phyloP scores from a whole-genome alignment of 1,140 invertebrate species.

The Drosophila kepulauana region DNA sequence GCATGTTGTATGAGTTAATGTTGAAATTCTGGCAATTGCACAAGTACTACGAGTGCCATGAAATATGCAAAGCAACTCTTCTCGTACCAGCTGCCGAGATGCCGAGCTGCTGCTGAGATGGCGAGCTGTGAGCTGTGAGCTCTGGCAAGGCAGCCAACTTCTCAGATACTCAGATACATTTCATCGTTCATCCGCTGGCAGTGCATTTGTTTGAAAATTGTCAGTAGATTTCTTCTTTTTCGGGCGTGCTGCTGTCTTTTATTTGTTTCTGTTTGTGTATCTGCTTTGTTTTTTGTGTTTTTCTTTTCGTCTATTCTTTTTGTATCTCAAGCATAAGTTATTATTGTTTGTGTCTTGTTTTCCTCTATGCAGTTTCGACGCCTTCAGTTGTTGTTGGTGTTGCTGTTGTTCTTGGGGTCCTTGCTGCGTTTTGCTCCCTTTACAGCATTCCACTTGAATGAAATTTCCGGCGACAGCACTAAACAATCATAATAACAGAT shows the following conservation, averaged over 20 bases:
- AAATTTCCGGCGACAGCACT: conserved; percentile 81
- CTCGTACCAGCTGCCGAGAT: conserved; percentile 39
- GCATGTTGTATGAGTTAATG: conserved; percentile 71
- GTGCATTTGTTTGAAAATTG: conserved; percentile 46
- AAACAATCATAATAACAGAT: conserved; percentile 82
- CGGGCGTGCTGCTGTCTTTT: conserved; percentile 21
- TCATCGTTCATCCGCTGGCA: conserved; percentile 31
- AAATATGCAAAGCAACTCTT: conserved; percentile 78
- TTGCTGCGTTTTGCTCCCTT: conserved; percentile 19
- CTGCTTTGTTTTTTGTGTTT: background rate
- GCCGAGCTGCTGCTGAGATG: background rate
- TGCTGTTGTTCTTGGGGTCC: conserved; percentile 33
- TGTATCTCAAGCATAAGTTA: conserved; percentile 52
- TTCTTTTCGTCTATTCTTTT: conserved; percentile 17
- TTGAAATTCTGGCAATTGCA: conserved; percentile 66
- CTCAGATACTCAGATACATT: conserved; percentile 45
- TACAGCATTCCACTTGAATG: conserved; percentile 71
- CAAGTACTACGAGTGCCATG: conserved; percentile 53
- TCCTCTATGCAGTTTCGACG: conserved; percentile 67
- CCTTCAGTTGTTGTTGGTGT: conserved; percentile 49
- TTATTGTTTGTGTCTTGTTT: conserved; percentile 53
- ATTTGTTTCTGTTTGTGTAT: conserved; percentile 20
- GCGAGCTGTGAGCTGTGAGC: background rate
- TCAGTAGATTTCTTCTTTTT: conserved; percentile 52
- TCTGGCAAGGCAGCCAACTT: conserved; percentile 3